These are phyloP conservation scores for Pangasius mekongensis DNA, from an alignment of 2,797 vertebrate genomes.

Conservation along the genomic window DNA sequence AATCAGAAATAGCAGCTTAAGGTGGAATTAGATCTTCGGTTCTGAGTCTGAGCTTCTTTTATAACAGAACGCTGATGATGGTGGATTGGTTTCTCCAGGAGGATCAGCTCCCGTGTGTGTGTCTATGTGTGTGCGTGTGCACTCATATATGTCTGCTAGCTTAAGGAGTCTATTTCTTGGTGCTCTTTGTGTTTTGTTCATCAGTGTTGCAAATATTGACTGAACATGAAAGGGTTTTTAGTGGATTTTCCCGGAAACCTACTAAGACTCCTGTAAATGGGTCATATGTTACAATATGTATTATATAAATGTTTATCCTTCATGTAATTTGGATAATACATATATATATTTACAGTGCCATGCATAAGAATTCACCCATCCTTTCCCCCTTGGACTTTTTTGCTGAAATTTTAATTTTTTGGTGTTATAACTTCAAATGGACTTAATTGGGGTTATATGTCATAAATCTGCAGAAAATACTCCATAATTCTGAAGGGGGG, in stretches of 20 bases:
- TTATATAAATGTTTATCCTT: not conserved
- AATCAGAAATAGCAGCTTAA: constrained; percentile 48
- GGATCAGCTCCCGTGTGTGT: constrained; percentile 11
- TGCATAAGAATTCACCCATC: not conserved
- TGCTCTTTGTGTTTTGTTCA: not conserved
- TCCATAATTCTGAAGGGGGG: not conserved
- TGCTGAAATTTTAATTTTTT: not conserved
- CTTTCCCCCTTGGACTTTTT: not conserved
- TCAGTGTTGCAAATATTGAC: not conserved
- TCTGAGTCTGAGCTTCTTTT: constrained; percentile 24
- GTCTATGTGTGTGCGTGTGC: not conserved
- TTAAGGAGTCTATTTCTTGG: too few species aligned
- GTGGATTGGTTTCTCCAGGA: constrained; percentile 26
- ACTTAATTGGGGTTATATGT: not conserved
- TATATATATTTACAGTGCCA: not conserved
- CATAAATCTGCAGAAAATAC: not conserved
- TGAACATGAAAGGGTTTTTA: not conserved
- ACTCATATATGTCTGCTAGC: not conserved
- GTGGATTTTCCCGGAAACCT: too few species aligned
- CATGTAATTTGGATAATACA: not conserved
- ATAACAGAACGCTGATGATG: constrained; percentile 44
- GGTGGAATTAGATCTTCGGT: constrained; percentile 50
- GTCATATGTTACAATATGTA: not conserved
- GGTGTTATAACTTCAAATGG: not conserved
- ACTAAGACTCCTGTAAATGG: not conserved